Conservation (phyloP, 2,113 vertebrate species). For the Odocoileus virginianus region DNA sequence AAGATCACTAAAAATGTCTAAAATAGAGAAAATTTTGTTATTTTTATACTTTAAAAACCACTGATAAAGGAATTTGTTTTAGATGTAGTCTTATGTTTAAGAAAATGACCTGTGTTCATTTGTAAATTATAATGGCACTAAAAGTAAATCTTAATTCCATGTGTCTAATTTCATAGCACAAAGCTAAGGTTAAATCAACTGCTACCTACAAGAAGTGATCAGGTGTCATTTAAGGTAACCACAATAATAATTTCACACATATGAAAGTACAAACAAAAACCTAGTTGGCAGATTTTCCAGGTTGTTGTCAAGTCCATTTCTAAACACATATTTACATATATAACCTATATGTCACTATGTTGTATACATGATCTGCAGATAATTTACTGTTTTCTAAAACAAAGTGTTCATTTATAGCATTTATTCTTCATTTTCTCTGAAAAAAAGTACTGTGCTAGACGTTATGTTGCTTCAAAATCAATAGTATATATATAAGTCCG, state of each 20-base stretch:
- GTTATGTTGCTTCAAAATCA: background rate
- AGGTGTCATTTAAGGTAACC: background rate
- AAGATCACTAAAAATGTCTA: background rate
- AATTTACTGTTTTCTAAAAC: background rate
- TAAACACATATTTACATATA: background rate
- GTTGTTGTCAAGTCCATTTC: background rate
- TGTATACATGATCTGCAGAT: background rate
- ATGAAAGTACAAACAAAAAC: background rate
- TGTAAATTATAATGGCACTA: background rate
- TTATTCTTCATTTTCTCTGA: background rate
- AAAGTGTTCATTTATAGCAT: background rate
- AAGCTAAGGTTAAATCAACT: background rate
- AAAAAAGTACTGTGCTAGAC: background rate
- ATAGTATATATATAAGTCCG: background rate
- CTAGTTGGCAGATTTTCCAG: background rate
- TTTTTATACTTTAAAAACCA: background rate
- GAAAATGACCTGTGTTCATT: background rate
- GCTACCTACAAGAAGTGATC: background rate
- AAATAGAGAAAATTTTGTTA: background rate
- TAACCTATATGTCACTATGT: background rate
- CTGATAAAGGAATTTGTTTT: background rate
- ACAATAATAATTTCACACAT: background rate
- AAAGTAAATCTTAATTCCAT: background rate
- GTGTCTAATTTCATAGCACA: background rate
- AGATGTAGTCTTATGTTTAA: background rate